Base-by-base conservation (phyloP, 2,888 invertebrate species). In the Tineola bisselliella region DNA sequence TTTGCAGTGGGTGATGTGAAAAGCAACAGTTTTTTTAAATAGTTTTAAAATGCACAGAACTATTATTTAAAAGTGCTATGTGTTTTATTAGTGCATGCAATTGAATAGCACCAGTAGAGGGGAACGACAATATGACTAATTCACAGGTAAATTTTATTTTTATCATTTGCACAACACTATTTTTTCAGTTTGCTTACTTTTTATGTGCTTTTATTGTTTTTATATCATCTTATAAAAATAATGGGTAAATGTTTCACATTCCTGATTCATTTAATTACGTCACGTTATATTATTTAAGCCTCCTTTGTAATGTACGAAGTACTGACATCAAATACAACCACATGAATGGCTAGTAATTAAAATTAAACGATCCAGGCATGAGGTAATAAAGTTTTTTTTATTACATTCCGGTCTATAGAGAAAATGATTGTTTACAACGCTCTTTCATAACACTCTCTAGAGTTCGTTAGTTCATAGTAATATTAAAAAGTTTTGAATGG, bases 91-190 rank as follows among this genome's bases (percentile, higher is more conserved):
- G 84, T 86, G 86, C 84, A 84, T 84, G 86, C 72, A 65, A n/a
- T 81, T 79, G 71, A 72, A 72, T 79, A 70, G 81, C 84, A 84
- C 83, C 76, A 64, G 71, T 67, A 78, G 74, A 68, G 66, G 66
- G 30, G 59, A 77, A 73, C 74, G 75, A 71, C 80, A 79, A 74
- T 75, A 90, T 90, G 89, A 89, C 89, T 73, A 89, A 89, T 82
- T 88, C 89, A 72, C 89, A 89, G 89, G 89, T 90, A 88, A 74
- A 74, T 69, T 69, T 74, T 76, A 72, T 69, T 69, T 67, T 70
- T 72, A 71, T 69, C 71, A 62, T 69, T 76, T 76, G 72, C 73
- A 68, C 67, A 38, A 38, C 38, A 38, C 38, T 38, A 38, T 38
- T 38, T 10, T n/a, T 25, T 25, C 25, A 25, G 25, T 25, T 25